phyloP scores from a whole-genome alignment of 2,888 invertebrate genomes.

The Drosophila quasianomalipes region DNA sequence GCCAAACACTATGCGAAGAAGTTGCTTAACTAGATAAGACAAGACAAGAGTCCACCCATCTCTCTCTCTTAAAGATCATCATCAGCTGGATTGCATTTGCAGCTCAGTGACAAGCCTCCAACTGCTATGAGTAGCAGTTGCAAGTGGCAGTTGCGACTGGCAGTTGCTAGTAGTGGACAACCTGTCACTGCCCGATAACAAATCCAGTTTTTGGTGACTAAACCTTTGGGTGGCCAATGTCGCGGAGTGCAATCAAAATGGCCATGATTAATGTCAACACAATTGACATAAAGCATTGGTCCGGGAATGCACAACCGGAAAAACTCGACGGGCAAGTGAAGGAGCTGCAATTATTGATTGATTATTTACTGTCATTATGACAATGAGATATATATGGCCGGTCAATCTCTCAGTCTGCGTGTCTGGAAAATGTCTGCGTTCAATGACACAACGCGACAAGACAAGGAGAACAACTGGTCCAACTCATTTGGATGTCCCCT shows the following conservation, averaged over 20 bases:
- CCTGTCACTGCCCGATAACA: constrained; percentile 45
- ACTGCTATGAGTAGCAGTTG: constrained; percentile 8
- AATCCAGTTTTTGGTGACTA: constrained; percentile 32
- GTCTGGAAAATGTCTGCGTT: constrained; percentile 60
- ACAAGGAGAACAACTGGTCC: constrained; percentile 39
- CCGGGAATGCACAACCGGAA: constrained; percentile 51
- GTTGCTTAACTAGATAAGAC: not conserved
- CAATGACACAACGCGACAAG: constrained; percentile 66
- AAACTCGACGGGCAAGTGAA: constrained; percentile 53
- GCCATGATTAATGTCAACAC: constrained; percentile 80
- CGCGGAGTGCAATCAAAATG: constrained; percentile 67
- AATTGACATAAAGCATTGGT: constrained; percentile 73
- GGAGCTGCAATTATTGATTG: constrained; percentile 80
- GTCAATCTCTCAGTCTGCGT: constrained; percentile 13
- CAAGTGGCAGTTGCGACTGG: constrained; percentile 1
- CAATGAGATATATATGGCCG: constrained; percentile 77
- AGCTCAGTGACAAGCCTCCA: constrained; percentile 11
- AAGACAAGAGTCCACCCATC: not conserved
- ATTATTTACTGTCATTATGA: constrained; percentile 82
- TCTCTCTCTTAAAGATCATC: constrained; percentile 14
- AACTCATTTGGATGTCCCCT: constrained; percentile 10
- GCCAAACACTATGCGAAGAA: not conserved
- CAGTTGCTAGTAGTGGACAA: constrained; percentile 31
- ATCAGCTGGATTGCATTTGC: constrained; percentile 17
- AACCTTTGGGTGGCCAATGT: constrained; percentile 72